Conservation (phyloP, 2,888 invertebrate species). For the Heliconius erato region DNA sequence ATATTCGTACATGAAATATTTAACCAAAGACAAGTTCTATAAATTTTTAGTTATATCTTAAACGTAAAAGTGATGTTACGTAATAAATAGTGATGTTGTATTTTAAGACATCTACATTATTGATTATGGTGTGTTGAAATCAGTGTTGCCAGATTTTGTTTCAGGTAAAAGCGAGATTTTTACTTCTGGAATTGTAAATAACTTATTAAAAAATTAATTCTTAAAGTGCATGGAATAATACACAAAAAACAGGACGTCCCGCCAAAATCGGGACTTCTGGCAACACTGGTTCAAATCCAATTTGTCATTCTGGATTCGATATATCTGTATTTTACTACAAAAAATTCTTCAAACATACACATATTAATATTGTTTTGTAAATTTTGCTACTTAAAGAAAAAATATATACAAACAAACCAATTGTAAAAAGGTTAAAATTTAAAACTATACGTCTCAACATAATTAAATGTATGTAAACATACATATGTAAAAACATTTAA, state of each 20-base stretch:
- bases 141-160: too few species aligned
- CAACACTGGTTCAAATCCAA: neutral
- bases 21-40: neutral
- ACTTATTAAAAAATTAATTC: too few species aligned
- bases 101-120: neutral
- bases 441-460: neutral
- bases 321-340: neutral
- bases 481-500: neutral
- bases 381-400: neutral
- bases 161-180: too few species aligned
- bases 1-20: neutral
- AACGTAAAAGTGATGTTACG: slow-evolving; percentile 5
- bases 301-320: neutral
- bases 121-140: neutral
- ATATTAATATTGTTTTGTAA: neutral
- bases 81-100: neutral
- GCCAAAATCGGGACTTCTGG: too few species aligned
- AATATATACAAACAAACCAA: neutral
- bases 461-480: neutral
- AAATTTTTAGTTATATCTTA: neutral
- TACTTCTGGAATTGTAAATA: too few species aligned
- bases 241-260: too few species aligned
- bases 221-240: too few species aligned
- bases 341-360: neutral
- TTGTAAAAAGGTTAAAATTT: neutral